Evolutionary conservation across 2,797 vertebrate species (phyloP).

Genomic region (Silurus lanzhouensis): DNA sequence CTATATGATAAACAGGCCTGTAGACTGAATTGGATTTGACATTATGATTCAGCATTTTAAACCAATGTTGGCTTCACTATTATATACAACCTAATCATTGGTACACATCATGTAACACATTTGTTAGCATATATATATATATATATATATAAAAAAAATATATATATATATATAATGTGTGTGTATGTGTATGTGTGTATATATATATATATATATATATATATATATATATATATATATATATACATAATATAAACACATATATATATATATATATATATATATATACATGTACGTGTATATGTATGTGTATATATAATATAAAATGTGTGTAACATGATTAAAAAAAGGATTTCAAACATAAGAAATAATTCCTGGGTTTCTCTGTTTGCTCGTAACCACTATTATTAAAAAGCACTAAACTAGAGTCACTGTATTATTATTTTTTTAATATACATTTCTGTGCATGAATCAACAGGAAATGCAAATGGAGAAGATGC

Average conservation of each 20-base stretch:
- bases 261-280: too few species aligned
- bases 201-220: too few species aligned
- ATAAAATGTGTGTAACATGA: too few species aligned
- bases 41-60: not conserved
- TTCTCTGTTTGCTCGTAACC: not conserved
- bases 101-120: not conserved
- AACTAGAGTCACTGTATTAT: not conserved
- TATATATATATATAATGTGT: too few species aligned
- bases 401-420: not conserved
- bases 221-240: too few species aligned
- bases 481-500: slow-evolving; percentile 80
- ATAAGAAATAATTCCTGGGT: not conserved
- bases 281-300: too few species aligned
- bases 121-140: not conserved
- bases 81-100: not conserved
- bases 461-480: slow-evolving; percentile 71
- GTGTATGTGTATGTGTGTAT: too few species aligned
- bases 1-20: not conserved
- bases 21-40: not conserved
- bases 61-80: not conserved
- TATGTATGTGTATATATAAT: too few species aligned
- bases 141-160: too few species aligned
- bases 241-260: too few species aligned
- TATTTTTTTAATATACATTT: not conserved
- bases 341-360: not conserved